These are phyloP conservation scores for Pogoniulus pusillus DNA, from an alignment of 2,797 vertebrate species.

Conservation along the genomic window DNA sequence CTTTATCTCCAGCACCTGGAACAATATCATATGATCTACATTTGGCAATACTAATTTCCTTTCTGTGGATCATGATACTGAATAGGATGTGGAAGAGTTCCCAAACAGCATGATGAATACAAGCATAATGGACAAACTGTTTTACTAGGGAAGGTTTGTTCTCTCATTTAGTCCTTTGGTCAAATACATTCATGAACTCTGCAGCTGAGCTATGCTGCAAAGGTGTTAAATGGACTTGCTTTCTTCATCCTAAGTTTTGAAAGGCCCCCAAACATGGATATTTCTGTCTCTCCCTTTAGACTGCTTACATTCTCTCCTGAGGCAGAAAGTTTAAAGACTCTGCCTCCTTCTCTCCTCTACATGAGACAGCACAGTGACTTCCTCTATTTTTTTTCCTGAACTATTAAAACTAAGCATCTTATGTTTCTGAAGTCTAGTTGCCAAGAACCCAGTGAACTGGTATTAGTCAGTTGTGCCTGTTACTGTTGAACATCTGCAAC, in stretches of 20 bases:
- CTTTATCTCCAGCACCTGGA: constrained; percentile 77
- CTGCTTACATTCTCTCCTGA: background rate
- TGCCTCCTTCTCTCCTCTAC: rapidly evolving
- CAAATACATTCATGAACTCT: background rate
- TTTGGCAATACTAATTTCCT: background rate
- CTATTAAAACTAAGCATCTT: background rate
- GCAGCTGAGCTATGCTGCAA: background rate
- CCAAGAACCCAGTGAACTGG: background rate
- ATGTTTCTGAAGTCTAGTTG: background rate
- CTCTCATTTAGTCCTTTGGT: background rate
- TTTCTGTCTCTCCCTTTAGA: background rate
- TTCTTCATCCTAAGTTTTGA: background rate
- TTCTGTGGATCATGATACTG: background rate
- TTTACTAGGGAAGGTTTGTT: background rate
- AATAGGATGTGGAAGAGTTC: background rate
- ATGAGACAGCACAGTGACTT: background rate
- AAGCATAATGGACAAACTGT: background rate
- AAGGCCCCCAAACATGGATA: background rate
- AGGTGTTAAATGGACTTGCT: background rate
- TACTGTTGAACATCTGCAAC: background rate
- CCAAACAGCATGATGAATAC: background rate
- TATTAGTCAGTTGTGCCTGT: background rate
- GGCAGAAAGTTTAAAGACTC: background rate
- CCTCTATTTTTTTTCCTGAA: background rate
- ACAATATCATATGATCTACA: background rate